Evolutionary conservation across 2,113 vertebrate species (phyloP).

Genomic region (Epinephelus moara): DNA sequence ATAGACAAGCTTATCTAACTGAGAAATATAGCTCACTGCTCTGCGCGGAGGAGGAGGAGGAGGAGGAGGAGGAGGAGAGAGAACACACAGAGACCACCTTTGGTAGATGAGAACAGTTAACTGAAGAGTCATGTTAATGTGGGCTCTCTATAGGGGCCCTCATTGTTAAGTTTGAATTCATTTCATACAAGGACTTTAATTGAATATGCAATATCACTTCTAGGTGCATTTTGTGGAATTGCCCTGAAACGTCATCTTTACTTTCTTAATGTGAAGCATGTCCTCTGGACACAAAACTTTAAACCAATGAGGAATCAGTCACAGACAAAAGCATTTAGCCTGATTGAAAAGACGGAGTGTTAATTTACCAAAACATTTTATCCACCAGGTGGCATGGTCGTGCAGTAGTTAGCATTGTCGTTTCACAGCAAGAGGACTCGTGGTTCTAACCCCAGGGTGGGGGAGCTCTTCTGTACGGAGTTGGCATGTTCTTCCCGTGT

Average conservation of each 20-base stretch:
- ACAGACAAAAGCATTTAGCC: background rate
- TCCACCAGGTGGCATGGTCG: too few relatives aligned
- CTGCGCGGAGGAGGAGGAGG: background rate
- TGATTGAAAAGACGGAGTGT: background rate
- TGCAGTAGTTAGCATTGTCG: too few relatives aligned
- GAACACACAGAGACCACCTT: background rate
- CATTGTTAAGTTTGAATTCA: background rate
- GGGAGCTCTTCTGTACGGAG: too few relatives aligned
- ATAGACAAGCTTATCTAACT: slow-evolving; percentile 19
- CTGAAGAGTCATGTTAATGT: background rate
- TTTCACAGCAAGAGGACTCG: too few relatives aligned
- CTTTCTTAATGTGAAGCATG: background rate
- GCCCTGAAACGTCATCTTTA: background rate
- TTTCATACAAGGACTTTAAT: background rate
- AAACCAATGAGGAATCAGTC: background rate
- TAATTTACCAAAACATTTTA: too few relatives aligned
- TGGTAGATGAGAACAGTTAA: too few relatives aligned
- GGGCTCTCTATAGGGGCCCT: background rate
- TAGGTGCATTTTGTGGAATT: background rate
- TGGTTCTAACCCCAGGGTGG: too few relatives aligned
- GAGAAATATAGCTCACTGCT: slow-evolving; percentile 16
- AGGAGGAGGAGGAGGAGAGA: background rate
- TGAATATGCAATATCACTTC: background rate
- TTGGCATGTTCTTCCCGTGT: too few relatives aligned
- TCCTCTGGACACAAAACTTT: background rate